phyloP scores from a whole-genome alignment of 2,113 vertebrate genomes.

The Tapirus terrestris region DNA sequence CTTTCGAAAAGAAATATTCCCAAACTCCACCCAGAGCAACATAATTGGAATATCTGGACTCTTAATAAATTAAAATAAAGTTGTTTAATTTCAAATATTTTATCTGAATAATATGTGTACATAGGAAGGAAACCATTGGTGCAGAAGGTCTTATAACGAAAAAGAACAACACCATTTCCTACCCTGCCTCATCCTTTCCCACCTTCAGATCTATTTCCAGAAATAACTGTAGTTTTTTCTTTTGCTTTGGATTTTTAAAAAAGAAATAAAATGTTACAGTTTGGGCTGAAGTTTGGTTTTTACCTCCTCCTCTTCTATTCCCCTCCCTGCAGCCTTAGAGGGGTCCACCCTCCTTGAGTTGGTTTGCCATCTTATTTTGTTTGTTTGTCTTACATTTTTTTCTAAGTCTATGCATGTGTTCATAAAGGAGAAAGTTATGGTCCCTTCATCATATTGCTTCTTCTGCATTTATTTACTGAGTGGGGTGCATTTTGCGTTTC shows the following conservation, averaged over 20 bases:
- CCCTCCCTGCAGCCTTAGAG: neutral
- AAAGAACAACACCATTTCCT: neutral
- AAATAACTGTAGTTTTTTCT: neutral
- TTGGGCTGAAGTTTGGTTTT: neutral
- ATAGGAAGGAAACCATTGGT: neutral
- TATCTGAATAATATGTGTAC: neutral
- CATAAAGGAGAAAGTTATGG: neutral
- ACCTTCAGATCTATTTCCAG: neutral
- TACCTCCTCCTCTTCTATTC: neutral
- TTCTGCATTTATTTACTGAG: neutral
- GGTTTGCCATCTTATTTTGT: neutral
- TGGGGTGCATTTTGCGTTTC: neutral
- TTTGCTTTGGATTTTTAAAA: neutral
- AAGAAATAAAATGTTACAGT: neutral
- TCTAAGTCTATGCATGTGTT: neutral
- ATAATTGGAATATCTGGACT: neutral
- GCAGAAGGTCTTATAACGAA: no score
- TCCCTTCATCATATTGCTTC: neutral
- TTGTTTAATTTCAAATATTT: neutral
- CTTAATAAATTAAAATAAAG: neutral
- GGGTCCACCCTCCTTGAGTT: neutral
- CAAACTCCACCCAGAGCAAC: neutral
- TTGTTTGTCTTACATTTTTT: neutral
- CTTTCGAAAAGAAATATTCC: neutral
- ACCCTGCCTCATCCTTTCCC: neutral